A percentile compares a stretch with the other conserved stretches of the same genome.
Evolutionary conservation across 2,113 vertebrate species (phyloP).

Genomic region (Podarcis muralis): DNA sequence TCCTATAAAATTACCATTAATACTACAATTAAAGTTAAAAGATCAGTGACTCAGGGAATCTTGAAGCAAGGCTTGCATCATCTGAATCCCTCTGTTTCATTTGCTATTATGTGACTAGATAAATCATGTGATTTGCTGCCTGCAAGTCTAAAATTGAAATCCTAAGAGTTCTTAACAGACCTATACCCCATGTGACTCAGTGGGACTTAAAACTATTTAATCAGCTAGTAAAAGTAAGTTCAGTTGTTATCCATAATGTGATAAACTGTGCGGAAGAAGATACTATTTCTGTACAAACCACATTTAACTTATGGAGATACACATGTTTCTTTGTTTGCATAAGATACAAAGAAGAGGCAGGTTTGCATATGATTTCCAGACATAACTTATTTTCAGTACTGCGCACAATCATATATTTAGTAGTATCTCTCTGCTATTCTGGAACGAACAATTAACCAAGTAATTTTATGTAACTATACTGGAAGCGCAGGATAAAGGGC

Average conservation of each 20-base stretch:
- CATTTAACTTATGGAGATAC: background rate
- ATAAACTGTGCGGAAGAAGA: background rate
- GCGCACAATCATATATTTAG: background rate
- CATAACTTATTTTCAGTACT: background rate
- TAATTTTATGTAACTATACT: background rate
- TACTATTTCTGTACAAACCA: background rate
- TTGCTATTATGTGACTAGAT: background rate
- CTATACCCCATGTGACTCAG: background rate
- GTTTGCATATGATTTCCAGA: background rate
- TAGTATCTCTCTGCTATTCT: background rate
- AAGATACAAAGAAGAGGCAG: background rate
- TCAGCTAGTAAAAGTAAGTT: background rate
- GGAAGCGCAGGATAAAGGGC: background rate
- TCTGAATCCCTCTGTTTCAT: background rate
- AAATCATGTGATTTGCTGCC: background rate
- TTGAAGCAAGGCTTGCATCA: background rate
- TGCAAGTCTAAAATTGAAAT: background rate
- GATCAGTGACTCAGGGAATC: rapidly evolving
- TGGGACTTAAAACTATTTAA: background rate
- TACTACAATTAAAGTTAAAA: constrained; percentile 2
- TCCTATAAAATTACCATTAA: constrained; percentile 30
- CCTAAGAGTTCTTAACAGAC: background rate
- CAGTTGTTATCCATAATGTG: too few relatives aligned
- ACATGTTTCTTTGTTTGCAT: too few relatives aligned
- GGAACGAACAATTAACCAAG: too few relatives aligned